Base-by-base conservation (phyloP, 2,113 vertebrate genomes). In the Oenanthe oenanthe region DNA sequence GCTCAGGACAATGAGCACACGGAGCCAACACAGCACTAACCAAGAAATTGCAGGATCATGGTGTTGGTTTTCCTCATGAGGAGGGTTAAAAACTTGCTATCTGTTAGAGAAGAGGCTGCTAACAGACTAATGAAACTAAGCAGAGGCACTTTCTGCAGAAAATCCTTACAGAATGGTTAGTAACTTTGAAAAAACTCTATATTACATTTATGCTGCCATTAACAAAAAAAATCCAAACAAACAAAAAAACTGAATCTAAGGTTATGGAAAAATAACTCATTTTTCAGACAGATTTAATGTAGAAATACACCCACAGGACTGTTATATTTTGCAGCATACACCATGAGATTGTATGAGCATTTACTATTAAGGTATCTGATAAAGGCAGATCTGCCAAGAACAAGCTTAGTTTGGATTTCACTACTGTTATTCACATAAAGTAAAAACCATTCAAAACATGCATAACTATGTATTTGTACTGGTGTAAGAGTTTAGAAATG, bases 401-500 rank as follows among this genome's bases (percentile, higher is more conserved):
- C 13, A 71, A 63, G 1, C 75, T 66, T 47, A 65, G 12, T 85
- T 47, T 65, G 26, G 26, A 63, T 93, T 73, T 92, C 76, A 73
- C 48, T 60, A 25, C 14, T 29, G 26, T 79, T 91, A 92, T 28
- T 94, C 15, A 14, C 13, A 84, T n/a, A 34, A 48, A 47, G 68
- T 56, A 51, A 87, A 88, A 91, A 29, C 7, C 32, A 36, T 92
- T 72, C 48, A 81, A 88, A 92, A 73, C 15, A 58, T 1, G 4
- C 19, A 60, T 29, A 78, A 54, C 20, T 28, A 32, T 20, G 12
- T 31, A 66, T 85, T 70, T 66, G 13, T 78, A 67, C 40, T 34
- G 28, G 66, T 70, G 4, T 47, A 91, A 68, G 40, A 72, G 32
- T 76, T 89, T 43, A 85, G 66, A 95, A 96, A 70, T 8, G 15